Conservation (phyloP, 2,113 vertebrate species). For the Paradisaea rubra region DNA sequence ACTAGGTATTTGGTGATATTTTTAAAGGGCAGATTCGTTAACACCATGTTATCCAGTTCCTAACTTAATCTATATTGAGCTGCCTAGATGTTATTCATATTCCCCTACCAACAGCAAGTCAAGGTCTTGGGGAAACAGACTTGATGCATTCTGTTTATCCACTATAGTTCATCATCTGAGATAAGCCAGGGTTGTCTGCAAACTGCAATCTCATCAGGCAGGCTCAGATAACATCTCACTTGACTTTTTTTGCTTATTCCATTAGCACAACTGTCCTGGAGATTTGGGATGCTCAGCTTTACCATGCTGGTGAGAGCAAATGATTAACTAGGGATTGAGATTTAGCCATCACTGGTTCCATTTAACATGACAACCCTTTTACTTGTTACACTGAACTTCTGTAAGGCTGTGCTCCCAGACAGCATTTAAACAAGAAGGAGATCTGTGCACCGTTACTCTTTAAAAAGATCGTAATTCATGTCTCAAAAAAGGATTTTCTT, state of each 20-base stretch:
- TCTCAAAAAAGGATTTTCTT: neutral
- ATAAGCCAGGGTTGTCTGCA: conserved; percentile 67
- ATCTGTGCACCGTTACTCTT: neutral
- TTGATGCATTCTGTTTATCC: conserved; percentile 54
- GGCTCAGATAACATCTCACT: conserved; percentile 63
- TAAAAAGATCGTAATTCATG: neutral
- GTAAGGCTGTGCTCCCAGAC: neutral
- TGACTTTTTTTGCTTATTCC: conserved; percentile 62
- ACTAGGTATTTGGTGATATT: neutral
- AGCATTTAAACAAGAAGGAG: neutral
- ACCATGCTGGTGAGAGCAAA: conserved; percentile 15
- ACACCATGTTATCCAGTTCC: conserved; percentile 30
- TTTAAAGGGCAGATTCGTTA: conserved; percentile 50
- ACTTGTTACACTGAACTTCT: conserved; percentile 18
- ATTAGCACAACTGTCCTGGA: conserved; percentile 52
- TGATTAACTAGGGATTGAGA: conserved; percentile 17
- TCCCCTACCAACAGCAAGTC: conserved; percentile 31
- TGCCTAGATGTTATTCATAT: conserved; percentile 34
- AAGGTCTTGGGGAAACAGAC: conserved; percentile 49
- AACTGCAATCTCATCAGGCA: conserved; percentile 64
- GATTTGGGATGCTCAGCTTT: conserved; percentile 30
- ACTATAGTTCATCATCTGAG: conserved; percentile 63
- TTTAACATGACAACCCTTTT: conserved; percentile 61
- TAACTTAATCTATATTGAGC: conserved; percentile 54
- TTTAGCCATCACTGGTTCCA: conserved; percentile 50